Evolutionary conservation across 2,888 invertebrate genomes (phyloP), one percentile per base, ranked within the genome.

Genomic region (Nesidiocoris tenuis): DNA sequence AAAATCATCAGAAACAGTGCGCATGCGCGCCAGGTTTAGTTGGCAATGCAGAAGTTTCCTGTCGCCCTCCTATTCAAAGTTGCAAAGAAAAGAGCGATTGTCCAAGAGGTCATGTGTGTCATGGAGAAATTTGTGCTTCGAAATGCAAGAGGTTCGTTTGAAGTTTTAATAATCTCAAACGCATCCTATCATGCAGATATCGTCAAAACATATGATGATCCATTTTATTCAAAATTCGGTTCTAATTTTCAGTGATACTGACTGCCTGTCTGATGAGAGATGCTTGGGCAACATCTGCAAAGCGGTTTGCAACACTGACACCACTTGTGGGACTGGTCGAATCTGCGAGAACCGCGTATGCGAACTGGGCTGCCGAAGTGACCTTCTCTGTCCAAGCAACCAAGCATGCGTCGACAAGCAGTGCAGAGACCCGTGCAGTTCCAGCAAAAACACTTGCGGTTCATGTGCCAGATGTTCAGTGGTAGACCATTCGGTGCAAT

Each of bases 321-420:
- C 90, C 16, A 90, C 91, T 77, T 96, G 95, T 82, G 88, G 88
- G 19, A 86, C 88, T 16, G 90, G 92, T 79, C 92, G 94, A 84
- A 94, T 96, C 81, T 96, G 96, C 82, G 92, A 93, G 83, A 93
- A 92, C 81, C 88, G 94, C 81, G 87, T 95, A 79, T 95, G 95
- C 82, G 90, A 93, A 82, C 88, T 90, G 81, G 96, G 96, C 63
- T 96, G 96, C 82, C 88, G 95, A 77, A 92, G 90, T 82, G 95
- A 95, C 82, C 89, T 90, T 61, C 88, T 90, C 16, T 96, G 96
- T 82, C 86, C 89, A 7, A 86, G 85, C 77, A 87, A 90, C 77
- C 88, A 93, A 83, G 90, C 94, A 16, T 96, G 96, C 82, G 86
- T 94, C 61, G 90, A 90, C 82, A 92, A 92, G 81, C 90, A 92